Evolutionary conservation across 2,797 vertebrate genomes (phyloP).

Genomic region (Gambusia yucatana): DNA sequence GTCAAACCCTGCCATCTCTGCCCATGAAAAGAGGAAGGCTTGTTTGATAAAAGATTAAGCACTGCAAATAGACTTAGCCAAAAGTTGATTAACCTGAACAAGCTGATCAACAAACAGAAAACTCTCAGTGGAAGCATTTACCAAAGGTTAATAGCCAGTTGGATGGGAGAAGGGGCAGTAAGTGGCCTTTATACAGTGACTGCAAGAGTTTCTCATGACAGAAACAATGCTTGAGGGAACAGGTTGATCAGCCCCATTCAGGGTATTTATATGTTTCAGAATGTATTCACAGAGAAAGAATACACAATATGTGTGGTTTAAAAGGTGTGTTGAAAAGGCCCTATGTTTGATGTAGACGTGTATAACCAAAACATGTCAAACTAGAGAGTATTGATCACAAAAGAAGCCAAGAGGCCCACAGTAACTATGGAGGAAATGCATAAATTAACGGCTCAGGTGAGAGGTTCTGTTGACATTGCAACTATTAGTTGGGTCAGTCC

Average conservation of each 20-base stretch:
- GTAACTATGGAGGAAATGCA: neutral
- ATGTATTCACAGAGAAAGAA: slow-evolving; percentile 5
- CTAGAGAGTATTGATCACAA: neutral
- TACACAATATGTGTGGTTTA: neutral
- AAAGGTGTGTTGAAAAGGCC: neutral
- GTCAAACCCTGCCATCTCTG: slow-evolving; percentile 18
- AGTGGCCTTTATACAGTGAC: slow-evolving; percentile 66
- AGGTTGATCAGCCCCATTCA: slow-evolving; percentile 7
- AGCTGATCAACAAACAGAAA: slow-evolving; percentile 28
- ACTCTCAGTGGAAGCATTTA: slow-evolving; percentile 38
- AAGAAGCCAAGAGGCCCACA: neutral
- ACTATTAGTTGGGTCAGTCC: neutral
- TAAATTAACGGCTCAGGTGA: neutral
- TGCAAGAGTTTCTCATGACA: slow-evolving; percentile 46
- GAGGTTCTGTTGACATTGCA: neutral
- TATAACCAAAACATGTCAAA: slow-evolving; percentile 13
- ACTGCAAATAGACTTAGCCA: slow-evolving; percentile 3
- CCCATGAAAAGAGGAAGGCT: slow-evolving; percentile 15
- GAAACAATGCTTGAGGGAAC: slow-evolving; percentile 33
- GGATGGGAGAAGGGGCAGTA: slow-evolving; percentile 32
- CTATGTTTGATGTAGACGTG: neutral
- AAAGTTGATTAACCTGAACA: slow-evolving; percentile 42
- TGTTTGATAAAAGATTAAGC: slow-evolving; percentile 21
- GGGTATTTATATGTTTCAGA: slow-evolving; percentile 16
- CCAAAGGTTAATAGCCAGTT: slow-evolving; percentile 70